These are phyloP conservation scores for Pantherophis guttatus DNA, from an alignment of 2,113 vertebrate genomes.

Conservation along the genomic window DNA sequence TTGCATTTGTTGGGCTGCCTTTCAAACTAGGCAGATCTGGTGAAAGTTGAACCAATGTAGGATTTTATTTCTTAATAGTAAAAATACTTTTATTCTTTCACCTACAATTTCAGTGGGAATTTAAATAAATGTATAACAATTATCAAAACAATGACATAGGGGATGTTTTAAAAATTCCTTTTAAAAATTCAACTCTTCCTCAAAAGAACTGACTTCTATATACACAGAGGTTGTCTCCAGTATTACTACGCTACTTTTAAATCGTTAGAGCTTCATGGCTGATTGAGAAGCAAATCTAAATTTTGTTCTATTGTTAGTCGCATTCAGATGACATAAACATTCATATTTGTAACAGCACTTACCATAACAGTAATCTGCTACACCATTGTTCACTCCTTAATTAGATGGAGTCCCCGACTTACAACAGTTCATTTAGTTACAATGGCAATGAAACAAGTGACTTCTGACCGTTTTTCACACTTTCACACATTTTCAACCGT, in stretches of 20 bases:
- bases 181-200: neutral
- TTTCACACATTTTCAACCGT: no score
- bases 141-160: neutral
- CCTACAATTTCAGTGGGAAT: neutral
- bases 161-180: neutral
- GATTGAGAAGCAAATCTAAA: neutral
- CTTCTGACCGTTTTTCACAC: no score
- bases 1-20: neutral
- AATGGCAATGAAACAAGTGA: no score
- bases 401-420: no score
- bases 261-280: neutral
- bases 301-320: neutral
- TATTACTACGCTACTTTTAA: neutral
- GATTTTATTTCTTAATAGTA: neutral
- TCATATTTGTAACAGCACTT: neutral
- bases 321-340: neutral
- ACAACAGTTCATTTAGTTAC: no score
- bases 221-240: neutral
- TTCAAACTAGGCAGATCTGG: neutral
- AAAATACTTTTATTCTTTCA: neutral
- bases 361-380: neutral
- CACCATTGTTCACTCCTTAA: neutral
- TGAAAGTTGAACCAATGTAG: neutral
- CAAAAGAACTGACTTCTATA: neutral
- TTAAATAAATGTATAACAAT: neutral